phyloP scores from a whole-genome alignment of 2,888 invertebrate genomes.

The Plagiodera versicolora region DNA sequence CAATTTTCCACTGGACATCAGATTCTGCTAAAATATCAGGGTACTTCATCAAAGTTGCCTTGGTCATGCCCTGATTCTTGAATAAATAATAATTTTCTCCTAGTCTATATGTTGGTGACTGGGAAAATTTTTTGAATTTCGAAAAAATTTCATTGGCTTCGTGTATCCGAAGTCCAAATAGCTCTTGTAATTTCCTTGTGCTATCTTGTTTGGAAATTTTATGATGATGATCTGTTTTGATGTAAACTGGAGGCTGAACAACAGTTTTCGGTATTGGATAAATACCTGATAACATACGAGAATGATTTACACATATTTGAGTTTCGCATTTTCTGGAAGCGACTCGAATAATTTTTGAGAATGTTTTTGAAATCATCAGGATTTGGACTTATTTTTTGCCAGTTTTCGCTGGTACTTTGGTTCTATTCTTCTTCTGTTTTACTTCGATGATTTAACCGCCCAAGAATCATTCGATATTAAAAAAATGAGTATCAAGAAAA shows the following conservation, averaged over 20 bases:
- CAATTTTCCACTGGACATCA: constrained; percentile 37
- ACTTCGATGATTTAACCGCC: no score
- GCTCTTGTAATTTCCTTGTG: constrained; percentile 27
- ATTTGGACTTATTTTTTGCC: no score
- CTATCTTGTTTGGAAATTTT: constrained; percentile 23
- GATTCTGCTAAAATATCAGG: constrained; percentile 43
- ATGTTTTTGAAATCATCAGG: no score
- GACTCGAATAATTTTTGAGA: no score
- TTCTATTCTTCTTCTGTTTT: no score
- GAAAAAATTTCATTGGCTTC: constrained; percentile 36
- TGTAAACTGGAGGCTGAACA: neutral
- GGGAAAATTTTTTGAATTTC: constrained; percentile 34
- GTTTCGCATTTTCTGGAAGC: neutral
- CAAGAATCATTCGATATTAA: no score
- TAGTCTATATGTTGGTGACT: constrained; percentile 29
- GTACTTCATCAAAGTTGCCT: constrained; percentile 37
- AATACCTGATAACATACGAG: neutral
- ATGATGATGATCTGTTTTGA: neutral
- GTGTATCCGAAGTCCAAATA: constrained; percentile 28
- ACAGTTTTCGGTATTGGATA: neutral
- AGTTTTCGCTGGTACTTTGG: no score
- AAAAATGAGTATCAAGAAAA: no score
- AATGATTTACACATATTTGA: neutral
- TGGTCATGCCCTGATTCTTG: constrained; percentile 34
- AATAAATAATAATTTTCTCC: constrained; percentile 40